Evolutionary conservation across 1,140 invertebrate species (phyloP).

Genomic region (Drosophila baimaii): DNA sequence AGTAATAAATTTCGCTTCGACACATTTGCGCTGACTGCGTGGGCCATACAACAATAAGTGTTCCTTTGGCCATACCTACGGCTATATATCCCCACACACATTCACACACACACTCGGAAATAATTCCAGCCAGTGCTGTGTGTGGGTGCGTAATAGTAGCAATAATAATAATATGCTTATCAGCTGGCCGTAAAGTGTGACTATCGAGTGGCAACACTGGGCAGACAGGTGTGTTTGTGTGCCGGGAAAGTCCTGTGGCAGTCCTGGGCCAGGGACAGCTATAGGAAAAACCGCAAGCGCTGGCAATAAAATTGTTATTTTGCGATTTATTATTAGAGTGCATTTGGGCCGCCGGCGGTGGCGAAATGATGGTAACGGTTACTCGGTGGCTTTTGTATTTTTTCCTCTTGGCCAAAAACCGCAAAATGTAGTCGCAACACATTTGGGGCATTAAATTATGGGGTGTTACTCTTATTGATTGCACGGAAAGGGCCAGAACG

Average conservation of each 20-base stretch:
- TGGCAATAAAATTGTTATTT: conserved; percentile 81
- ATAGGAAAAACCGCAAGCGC: conserved; percentile 53
- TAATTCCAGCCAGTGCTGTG: conserved; percentile 41
- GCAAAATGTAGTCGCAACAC: conserved; percentile 78
- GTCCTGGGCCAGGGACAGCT: conserved; percentile 13
- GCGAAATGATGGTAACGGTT: conserved; percentile 25
- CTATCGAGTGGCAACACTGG: conserved; percentile 54
- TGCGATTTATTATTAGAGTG: conserved; percentile 82
- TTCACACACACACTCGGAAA: conserved; percentile 23
- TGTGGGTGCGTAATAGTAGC: conserved; percentile 60
- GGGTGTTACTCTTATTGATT: conserved; percentile 82
- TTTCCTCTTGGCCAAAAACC: conserved; percentile 45
- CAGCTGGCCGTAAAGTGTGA: conserved; percentile 70
- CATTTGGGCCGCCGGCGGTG: conserved; percentile 68
- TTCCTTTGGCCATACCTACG: not conserved
- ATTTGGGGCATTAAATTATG: conserved; percentile 80
- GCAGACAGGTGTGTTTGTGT: conserved; percentile 19
- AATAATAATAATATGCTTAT: conserved; percentile 83
- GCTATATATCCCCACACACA: conserved; percentile 9
- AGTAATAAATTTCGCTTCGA: conserved; percentile 58
- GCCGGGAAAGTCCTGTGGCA: not conserved
- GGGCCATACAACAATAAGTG: conserved; percentile 39
- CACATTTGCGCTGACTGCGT: conserved; percentile 49
- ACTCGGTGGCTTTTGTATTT: conserved; percentile 33
- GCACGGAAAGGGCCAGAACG: conserved; percentile 11